These are phyloP conservation scores for Dermolepida albohirtum DNA, from an alignment of 2,888 invertebrate species.

Conservation along the genomic window DNA sequence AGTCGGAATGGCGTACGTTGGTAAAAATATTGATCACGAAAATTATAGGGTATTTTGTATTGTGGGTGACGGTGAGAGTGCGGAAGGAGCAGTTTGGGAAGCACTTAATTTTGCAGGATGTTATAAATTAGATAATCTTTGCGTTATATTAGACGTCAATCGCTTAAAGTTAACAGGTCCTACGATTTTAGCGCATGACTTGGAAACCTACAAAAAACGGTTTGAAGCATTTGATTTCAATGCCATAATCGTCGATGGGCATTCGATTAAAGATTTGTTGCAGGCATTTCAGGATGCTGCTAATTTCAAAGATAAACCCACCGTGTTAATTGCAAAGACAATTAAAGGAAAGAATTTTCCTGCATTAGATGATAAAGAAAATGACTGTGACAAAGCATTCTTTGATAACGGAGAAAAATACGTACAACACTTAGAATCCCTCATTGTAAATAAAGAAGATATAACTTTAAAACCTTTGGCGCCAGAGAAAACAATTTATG, in stretches of 20 bases:
- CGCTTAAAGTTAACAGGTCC: constrained; percentile 94
- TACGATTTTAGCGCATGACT: constrained; percentile 88
- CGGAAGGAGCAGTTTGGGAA: constrained; percentile 96
- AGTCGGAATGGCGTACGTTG: constrained; percentile 96
- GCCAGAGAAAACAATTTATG: constrained; percentile 65
- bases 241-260: constrained; percentile 92
- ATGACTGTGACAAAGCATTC: constrained; percentile 96
- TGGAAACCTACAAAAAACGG: constrained; percentile 81
- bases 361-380: constrained; percentile 86
- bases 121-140: constrained; percentile 93
- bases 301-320: constrained; percentile 78
- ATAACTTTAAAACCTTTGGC: constrained; percentile 66
- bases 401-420: constrained; percentile 79
- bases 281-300: constrained; percentile 85
- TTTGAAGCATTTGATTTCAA: constrained; percentile 88
- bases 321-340: constrained; percentile 86
- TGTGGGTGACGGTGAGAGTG: constrained; percentile 95
- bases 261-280: constrained; percentile 86
- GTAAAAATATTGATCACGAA: constrained; percentile 81
- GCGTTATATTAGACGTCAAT: constrained; percentile 94
- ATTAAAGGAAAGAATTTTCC: constrained; percentile 88
- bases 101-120: constrained; percentile 90
- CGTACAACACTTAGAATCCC: constrained; percentile 69
- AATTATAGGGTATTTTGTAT: constrained; percentile 90
- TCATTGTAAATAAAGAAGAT: constrained; percentile 73